Evolutionary conservation across 2,797 vertebrate species (phyloP).

Genomic region (Helarctos malayanus): DNA sequence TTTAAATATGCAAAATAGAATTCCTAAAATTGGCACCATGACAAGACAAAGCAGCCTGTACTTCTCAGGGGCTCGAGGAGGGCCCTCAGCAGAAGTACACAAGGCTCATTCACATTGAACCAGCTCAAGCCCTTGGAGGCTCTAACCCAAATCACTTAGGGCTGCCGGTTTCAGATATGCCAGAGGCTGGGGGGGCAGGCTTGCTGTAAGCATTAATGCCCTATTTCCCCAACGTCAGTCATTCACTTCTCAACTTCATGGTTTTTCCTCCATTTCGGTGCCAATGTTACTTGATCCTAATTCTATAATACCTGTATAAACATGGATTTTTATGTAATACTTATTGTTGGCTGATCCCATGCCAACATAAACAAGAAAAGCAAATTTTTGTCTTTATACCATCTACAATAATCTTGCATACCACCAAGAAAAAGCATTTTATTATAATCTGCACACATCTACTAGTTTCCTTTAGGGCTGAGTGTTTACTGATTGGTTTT

Average conservation of each 20-base stretch:
- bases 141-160: too few species aligned
- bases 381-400: neutral
- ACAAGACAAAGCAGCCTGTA: neutral
- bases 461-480: neutral
- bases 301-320: neutral
- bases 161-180: rapidly evolving
- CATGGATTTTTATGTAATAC: neutral
- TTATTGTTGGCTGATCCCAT: neutral
- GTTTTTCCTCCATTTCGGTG: neutral
- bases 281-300: neutral
- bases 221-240: neutral
- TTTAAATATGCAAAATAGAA: neutral
- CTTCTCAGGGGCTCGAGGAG: neutral
- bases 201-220: too few species aligned
- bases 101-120: neutral
- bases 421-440: neutral
- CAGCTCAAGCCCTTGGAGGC: neutral
- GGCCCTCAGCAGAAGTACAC: neutral
- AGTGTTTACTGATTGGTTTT: neutral
- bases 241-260: neutral
- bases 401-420: neutral
- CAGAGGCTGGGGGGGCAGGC: rapidly evolving
- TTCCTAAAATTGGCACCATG: neutral
- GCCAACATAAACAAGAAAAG: neutral
- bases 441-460: neutral